Conservation (phyloP, 2,888 invertebrate species). For the Polia nebulosa region DNA sequence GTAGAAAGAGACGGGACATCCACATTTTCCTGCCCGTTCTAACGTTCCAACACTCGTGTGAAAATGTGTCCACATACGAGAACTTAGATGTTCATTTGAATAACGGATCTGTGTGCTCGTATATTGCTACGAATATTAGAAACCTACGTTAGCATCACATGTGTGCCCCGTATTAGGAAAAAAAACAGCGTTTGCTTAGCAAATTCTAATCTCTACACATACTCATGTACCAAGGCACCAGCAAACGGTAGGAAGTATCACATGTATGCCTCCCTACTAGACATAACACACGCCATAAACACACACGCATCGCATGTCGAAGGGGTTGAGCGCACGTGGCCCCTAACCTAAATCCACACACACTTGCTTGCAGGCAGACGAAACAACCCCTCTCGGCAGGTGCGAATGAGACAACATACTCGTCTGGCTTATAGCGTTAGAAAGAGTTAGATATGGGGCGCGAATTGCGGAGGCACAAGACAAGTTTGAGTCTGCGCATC, state of each 20-base stretch:
- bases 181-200: constrained; percentile 88
- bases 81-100: constrained; percentile 72
- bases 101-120: constrained; percentile 58
- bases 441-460: constrained; percentile 83
- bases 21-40: constrained; percentile 66
- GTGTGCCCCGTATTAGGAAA: constrained; percentile 84
- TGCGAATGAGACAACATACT: constrained; percentile 76
- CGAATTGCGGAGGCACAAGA: constrained; percentile 79
- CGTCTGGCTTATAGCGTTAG: constrained; percentile 73
- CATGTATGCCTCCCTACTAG: constrained; percentile 85
- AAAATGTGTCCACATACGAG: constrained; percentile 69
- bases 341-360: constrained; percentile 82
- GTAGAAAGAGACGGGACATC: constrained; percentile 63
- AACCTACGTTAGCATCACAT: constrained; percentile 76
- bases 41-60: constrained; percentile 68
- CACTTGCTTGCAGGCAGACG: constrained; percentile 65
- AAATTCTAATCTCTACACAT: constrained; percentile 91
- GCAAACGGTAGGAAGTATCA: constrained; percentile 79
- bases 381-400: constrained; percentile 82
- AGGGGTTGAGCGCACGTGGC: constrained; percentile 85
- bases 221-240: constrained; percentile 88
- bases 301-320: constrained; percentile 85
- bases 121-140: constrained; percentile 71
- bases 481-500: constrained; percentile 87
- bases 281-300: constrained; percentile 84